These are phyloP conservation scores for Muntiacus muntjak DNA, from an alignment of 2,113 vertebrate species.

Conservation along the genomic window DNA sequence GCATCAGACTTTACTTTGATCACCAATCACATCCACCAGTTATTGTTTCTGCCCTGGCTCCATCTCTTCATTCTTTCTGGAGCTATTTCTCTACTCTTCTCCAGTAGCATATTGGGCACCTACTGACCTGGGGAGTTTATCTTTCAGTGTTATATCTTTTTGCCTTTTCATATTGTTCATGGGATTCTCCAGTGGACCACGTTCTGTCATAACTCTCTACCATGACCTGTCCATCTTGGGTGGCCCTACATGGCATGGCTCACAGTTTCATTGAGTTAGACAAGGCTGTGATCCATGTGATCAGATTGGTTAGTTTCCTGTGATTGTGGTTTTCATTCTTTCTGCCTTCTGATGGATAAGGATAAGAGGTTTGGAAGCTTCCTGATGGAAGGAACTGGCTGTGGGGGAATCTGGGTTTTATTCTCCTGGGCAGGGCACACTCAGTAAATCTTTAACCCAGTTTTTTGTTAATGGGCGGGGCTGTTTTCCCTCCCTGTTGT, in stretches of 20 bases:
- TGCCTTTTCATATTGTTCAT: not conserved
- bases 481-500: not conserved
- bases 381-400: not conserved
- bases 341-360: not conserved
- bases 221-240: not conserved
- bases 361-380: not conserved
- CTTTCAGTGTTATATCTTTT: not conserved
- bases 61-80: not conserved
- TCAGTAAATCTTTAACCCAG: not conserved
- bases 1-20: not conserved
- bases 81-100: not conserved
- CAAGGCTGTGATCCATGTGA: not conserved
- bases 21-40: not conserved
- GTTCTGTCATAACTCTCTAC: not conserved
- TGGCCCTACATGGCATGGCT: not conserved
- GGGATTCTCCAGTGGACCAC: not conserved
- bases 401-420: not conserved
- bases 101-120: not conserved
- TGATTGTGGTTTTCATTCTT: not conserved
- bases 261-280: not conserved
- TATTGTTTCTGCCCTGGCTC: not conserved
- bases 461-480: not conserved
- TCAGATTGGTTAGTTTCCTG: not conserved
- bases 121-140: not conserved
- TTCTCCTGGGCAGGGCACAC: not conserved